Evolutionary conservation across 1,140 invertebrate genomes (phyloP).

Genomic region (Ladona fulva): DNA sequence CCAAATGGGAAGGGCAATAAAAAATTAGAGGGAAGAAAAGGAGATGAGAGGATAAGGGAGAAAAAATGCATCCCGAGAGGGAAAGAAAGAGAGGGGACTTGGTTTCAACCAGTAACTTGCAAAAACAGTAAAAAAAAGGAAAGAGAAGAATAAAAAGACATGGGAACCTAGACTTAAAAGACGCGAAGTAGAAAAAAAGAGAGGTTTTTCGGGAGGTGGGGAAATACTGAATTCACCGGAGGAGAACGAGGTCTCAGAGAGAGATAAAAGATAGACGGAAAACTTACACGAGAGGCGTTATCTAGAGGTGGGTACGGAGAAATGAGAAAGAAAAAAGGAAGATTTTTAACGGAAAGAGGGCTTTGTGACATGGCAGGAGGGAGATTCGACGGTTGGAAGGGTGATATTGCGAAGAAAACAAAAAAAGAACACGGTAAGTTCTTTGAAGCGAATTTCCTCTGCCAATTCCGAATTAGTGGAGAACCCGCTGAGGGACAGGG

Average conservation of each 20-base stretch:
- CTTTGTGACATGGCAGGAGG: neutral
- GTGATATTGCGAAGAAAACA: neutral
- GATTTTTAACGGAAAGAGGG: constrained; percentile 7
- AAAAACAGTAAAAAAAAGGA: no score
- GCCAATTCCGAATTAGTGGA: no score
- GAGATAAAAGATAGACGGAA: neutral
- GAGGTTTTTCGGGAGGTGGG: constrained; percentile 13
- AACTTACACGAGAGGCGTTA: neutral
- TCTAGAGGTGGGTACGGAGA: neutral
- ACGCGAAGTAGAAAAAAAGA: neutral
- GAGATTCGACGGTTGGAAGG: neutral
- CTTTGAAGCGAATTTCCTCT: neutral
- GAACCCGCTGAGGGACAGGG: no score
- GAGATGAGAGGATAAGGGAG: no score
- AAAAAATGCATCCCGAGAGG: no score
- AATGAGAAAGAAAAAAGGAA: constrained; percentile 11
- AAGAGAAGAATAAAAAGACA: no score
- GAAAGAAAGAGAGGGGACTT: no score
- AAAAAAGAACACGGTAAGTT: neutral
- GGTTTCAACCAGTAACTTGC: no score
- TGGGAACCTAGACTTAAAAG: no score
- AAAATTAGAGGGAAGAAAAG: no score
- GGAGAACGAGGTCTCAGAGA: neutral
- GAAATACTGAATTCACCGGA: neutral
- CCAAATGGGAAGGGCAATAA: no score